Conservation (phyloP, 2,797 vertebrate genomes). For the Threskiornis aethiopicus region DNA sequence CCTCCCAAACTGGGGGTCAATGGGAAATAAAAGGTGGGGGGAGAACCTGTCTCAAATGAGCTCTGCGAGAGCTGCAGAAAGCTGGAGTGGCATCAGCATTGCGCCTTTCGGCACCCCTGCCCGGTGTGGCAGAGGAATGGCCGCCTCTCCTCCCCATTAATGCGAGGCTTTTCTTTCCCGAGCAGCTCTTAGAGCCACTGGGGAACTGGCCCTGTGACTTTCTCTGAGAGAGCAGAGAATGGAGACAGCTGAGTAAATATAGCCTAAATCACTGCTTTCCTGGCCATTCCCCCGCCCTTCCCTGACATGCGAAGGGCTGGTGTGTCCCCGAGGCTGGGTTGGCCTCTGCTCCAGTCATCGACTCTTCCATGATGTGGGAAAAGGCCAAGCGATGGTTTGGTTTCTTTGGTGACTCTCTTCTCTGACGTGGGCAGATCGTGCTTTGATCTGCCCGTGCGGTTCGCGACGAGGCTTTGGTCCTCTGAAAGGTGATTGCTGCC, state of each 20-base stretch:
- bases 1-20: neutral
- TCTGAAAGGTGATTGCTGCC: neutral
- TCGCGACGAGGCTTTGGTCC: neutral
- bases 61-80: neutral
- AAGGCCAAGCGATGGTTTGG: constrained; percentile 1
- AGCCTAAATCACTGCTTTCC: constrained; percentile 55
- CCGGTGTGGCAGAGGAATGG: neutral
- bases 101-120: neutral
- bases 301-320: neutral
- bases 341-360: neutral
- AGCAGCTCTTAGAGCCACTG: constrained; percentile 14
- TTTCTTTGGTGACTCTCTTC: neutral
- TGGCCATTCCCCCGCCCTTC: constrained; percentile 23
- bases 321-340: constrained; percentile 22
- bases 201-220: constrained; percentile 59
- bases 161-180: neutral
- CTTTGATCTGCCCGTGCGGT: neutral
- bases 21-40: neutral
- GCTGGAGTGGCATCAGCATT: neutral
- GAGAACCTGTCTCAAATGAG: neutral
- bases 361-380: constrained; percentile 22
- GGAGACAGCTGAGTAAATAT: constrained; percentile 64
- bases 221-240: constrained; percentile 45
- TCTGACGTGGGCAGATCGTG: neutral
- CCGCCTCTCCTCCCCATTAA: neutral